phyloP scores from a whole-genome alignment of 2,113 vertebrate genomes.

The Pipa parva region DNA sequence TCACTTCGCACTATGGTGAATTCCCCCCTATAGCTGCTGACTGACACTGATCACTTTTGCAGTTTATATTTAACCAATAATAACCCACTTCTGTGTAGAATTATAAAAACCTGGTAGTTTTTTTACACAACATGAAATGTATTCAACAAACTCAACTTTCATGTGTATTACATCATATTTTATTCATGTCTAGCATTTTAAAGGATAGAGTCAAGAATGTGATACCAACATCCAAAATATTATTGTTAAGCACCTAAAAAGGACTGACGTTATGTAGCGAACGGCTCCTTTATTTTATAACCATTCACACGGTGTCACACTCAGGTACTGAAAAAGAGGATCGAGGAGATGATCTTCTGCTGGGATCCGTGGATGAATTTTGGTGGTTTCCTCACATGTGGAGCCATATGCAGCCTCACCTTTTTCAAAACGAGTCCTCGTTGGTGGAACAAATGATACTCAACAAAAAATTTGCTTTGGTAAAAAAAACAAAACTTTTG shows the following conservation, averaged over 20 bases:
- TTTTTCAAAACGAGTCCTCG: slow-evolving; percentile 93
- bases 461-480: slow-evolving; percentile 96
- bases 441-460: slow-evolving; percentile 97
- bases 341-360: slow-evolving; percentile 81
- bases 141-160: background rate
- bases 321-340: slow-evolving; percentile 87
- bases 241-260: background rate
- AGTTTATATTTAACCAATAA: too few relatives aligned
- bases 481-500: too few relatives aligned
- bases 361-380: slow-evolving; percentile 88
- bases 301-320: background rate
- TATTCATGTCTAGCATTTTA: background rate
- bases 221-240: background rate
- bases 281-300: background rate
- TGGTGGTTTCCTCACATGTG: slow-evolving; percentile 99
- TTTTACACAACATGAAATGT: background rate
- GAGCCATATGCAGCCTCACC: slow-evolving; percentile 98
- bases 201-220: background rate
- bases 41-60: too few relatives aligned
- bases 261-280: background rate
- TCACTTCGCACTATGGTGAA: too few relatives aligned
- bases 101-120: too few relatives aligned
- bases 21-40: too few relatives aligned
- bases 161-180: background rate
- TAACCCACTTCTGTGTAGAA: too few relatives aligned